Evolutionary conservation across 1,140 invertebrate species (phyloP).

Genomic region (Drosophila nebulosa): DNA sequence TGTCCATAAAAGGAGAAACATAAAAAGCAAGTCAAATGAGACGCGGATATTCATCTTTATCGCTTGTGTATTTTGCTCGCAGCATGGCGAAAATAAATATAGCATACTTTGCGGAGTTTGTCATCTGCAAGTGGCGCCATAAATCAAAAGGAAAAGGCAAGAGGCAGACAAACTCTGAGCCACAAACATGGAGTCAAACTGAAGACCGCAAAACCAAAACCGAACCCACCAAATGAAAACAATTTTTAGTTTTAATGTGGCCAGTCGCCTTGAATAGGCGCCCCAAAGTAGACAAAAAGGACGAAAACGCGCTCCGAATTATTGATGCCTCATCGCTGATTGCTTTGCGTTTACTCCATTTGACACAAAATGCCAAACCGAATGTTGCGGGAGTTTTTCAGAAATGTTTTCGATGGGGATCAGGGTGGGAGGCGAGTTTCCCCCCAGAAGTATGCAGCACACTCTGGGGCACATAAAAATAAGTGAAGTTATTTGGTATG

Average conservation of each 20-base stretch:
- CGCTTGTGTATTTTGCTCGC: background rate
- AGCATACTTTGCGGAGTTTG: slow-evolving; percentile 44
- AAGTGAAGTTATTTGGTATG: slow-evolving; percentile 77
- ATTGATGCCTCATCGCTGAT: slow-evolving; percentile 75
- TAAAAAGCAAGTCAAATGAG: slow-evolving; percentile 38
- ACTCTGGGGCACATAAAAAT: slow-evolving; percentile 42
- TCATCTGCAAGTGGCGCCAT: slow-evolving; percentile 67
- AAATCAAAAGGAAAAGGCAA: slow-evolving; percentile 46
- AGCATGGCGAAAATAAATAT: slow-evolving; percentile 21
- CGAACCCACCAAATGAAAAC: slow-evolving; percentile 51
- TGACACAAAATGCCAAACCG: slow-evolving; percentile 51
- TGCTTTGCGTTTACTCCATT: slow-evolving; percentile 71
- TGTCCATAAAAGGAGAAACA: slow-evolving; percentile 63
- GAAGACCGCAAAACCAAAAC: slow-evolving; percentile 22
- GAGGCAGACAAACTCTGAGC: background rate
- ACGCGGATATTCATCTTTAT: background rate
- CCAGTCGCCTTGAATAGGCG: slow-evolving; percentile 18
- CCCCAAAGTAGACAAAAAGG: slow-evolving; percentile 20
- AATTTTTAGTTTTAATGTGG: slow-evolving; percentile 69
- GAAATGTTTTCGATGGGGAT: background rate
- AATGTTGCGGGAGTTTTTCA: background rate
- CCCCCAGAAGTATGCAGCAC: slow-evolving; percentile 13
- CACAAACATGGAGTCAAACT: background rate
- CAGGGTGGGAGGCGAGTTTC: background rate
- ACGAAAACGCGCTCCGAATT: slow-evolving; percentile 66